These are phyloP conservation scores for Diadophis punctatus DNA, from an alignment of 2,113 vertebrate genomes.

Conservation along the genomic window DNA sequence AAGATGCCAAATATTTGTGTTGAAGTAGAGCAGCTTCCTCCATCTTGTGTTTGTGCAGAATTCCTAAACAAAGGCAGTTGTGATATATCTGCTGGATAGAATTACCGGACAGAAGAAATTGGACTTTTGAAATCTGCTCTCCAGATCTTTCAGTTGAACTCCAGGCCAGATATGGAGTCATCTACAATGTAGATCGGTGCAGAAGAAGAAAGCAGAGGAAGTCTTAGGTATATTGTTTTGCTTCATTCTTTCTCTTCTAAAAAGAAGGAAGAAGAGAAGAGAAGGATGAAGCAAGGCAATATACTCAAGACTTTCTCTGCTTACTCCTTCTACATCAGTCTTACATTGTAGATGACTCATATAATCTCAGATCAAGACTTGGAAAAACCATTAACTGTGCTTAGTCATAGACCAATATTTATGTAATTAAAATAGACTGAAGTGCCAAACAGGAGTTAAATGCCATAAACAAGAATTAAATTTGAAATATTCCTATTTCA, in stretches of 20 bases:
- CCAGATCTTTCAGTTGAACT: not conserved
- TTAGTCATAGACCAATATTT: not conserved
- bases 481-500: not conserved
- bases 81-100: not conserved
- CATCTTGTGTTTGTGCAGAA: not conserved
- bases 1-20: not conserved
- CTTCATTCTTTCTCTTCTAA: not conserved
- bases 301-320: not conserved
- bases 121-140: not conserved
- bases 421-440: not conserved
- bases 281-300: not conserved
- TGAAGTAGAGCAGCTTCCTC: not conserved
- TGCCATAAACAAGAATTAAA: not conserved
- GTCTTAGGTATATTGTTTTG: not conserved
- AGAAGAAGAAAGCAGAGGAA: not conserved
- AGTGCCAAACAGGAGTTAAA: not conserved
- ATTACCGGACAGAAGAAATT: not conserved
- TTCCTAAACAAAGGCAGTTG: not conserved
- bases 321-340: not conserved
- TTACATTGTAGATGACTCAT: not conserved
- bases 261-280: not conserved
- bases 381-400: not conserved
- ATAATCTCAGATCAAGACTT: not conserved
- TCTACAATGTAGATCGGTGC: not conserved
- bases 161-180: not conserved